Percentiles rank a stretch among this genome's conserved stretches.
Conservation (phyloP, 2,888 invertebrate genomes). For the Phalera bucephala region DNA sequence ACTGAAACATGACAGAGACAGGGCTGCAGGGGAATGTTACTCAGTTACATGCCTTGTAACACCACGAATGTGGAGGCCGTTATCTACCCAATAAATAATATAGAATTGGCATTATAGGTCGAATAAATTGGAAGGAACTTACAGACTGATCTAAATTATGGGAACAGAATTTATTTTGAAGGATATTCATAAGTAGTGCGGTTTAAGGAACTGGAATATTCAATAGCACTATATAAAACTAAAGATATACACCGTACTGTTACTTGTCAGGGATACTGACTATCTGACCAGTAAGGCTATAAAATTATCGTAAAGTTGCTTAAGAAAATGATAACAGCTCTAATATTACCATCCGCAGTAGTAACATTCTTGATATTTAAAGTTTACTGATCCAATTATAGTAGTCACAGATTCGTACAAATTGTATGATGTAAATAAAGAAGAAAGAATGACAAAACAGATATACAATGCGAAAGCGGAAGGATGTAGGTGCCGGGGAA, state of each 20-base stretch:
- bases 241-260: neutral
- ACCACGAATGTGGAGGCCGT: constrained; percentile 39
- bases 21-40: constrained; percentile 56
- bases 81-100: constrained; percentile 49
- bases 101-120: constrained; percentile 34
- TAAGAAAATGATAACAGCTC: no score
- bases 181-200: neutral
- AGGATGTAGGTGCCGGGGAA: no score
- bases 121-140: constrained; percentile 31
- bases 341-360: neutral
- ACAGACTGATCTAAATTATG: constrained; percentile 14
- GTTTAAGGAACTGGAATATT: neutral
- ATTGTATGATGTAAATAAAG: no score
- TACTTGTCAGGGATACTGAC: neutral
- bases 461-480: no score
- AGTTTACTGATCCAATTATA: no score
- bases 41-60: constrained; percentile 59
- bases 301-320: neutral
- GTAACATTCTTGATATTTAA: neutral
- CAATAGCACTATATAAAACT: neutral
- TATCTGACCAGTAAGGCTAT: neutral
- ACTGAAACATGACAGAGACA: constrained; percentile 66
- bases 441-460: no score
- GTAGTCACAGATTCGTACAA: no score
- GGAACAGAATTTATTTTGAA: constrained; percentile 4